Evolutionary conservation across 2,113 vertebrate genomes (phyloP), one percentile per base, ranked within the genome.

Genomic region (Balaeniceps rex): DNA sequence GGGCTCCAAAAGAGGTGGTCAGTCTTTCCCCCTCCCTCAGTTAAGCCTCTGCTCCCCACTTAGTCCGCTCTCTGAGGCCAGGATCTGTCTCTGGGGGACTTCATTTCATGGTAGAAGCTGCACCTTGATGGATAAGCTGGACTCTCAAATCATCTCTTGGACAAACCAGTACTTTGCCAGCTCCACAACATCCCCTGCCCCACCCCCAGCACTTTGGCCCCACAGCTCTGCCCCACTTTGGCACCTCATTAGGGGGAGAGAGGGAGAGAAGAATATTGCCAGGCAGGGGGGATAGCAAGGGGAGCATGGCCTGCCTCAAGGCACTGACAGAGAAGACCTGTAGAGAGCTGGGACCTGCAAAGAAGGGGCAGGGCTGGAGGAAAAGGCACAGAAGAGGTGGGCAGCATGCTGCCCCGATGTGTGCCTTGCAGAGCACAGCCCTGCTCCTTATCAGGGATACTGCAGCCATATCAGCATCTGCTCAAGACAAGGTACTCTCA

Each of bases 371-470:
- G 15, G 11, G 38, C 19, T 60, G 65, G 54, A 94, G 21, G 13
- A 74, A 40, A 63, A 49, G 29, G 42, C 2, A 0, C 25, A 18
- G 78, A 68, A 38, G 19, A 65, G 31, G 26, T 24, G 46, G 33
- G 38, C 18, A 47, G 57, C 31, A 31, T 3, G 0, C 34, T 65
- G 51, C 29, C 44, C 54, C 0, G 4, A 19, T 2, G 0, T 1
- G 10, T 1, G 2, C 54, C 42, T 64, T 11, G 19, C 63, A 44
- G 38, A 60, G 31, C 31, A 42, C 22, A 42, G 55, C 55, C 38
- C 31, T 18, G 2, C 8, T 58, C 63, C 25, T 36, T 46, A 31
- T 14, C 44, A 25, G 51, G 34, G 63, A 36, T n/a, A 14, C 26
- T 17, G 38, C 63, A 40, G 68, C 0, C 0, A 1, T 54, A 71